These are phyloP conservation scores for Halictus rubicundus DNA, from an alignment of 1,140 invertebrate genomes.

Conservation along the genomic window DNA sequence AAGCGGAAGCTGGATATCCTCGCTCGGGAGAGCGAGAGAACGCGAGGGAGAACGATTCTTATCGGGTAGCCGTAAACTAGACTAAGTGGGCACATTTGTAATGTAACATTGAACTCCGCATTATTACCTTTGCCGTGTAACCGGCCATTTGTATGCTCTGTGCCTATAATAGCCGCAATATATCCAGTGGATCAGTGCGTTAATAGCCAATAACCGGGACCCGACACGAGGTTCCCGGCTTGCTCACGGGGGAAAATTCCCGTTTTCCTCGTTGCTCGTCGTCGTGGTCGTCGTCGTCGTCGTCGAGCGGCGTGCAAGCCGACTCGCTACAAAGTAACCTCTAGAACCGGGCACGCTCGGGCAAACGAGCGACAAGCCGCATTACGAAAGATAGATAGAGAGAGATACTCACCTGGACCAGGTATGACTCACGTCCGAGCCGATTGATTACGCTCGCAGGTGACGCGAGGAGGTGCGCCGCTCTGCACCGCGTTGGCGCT, in stretches of 20 bases:
- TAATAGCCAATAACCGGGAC: conserved; percentile 35
- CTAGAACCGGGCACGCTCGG: not conserved
- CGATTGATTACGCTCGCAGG: conserved; percentile 32
- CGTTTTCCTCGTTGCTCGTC: not conserved
- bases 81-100: conserved; percentile 9
- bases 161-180: conserved; percentile 32
- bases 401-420: not conserved
- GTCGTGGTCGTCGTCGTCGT: not conserved
- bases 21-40: not conserved
- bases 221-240: not conserved
- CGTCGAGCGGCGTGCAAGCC: too few relatives aligned
- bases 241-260: conserved; percentile 15
- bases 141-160: conserved; percentile 34
- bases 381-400: not conserved
- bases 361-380: not conserved
- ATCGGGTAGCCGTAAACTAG: not conserved
- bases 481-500: conserved; percentile 4
- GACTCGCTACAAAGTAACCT: not conserved
- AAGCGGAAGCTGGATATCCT: conserved; percentile 18
- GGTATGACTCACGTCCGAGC: conserved; percentile 14
- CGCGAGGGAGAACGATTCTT: not conserved
- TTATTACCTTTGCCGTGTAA: conserved; percentile 22
- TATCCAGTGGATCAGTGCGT: conserved; percentile 35
- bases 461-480: conserved; percentile 30
- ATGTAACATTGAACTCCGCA: conserved; percentile 16